phyloP scores from a whole-genome alignment of 2,888 invertebrate species.

The Pomacea canaliculata region DNA sequence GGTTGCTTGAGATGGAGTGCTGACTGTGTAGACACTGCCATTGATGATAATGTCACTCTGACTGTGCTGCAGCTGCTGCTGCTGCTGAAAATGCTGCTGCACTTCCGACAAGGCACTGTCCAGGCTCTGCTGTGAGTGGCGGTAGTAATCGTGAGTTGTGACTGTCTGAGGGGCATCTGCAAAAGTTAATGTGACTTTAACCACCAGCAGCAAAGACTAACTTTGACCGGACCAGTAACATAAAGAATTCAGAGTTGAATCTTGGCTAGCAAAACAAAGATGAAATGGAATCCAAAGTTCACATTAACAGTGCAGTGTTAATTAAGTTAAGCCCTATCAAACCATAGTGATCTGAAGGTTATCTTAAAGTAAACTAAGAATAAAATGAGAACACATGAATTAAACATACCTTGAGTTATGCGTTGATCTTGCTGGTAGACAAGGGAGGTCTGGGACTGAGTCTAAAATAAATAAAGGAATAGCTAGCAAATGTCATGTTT shows the following conservation, averaged over 20 bases:
- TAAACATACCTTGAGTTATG: slow-evolving; percentile 45
- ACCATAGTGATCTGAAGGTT: background rate
- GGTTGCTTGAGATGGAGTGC: background rate
- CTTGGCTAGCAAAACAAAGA: too few relatives aligned
- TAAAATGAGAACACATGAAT: background rate
- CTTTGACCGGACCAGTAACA: too few relatives aligned
- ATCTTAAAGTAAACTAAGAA: background rate
- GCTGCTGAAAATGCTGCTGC: slow-evolving; percentile 21
- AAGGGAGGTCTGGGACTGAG: slow-evolving; percentile 54
- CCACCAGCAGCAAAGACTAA: background rate
- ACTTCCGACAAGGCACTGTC: slow-evolving; percentile 34
- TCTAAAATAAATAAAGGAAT: slow-evolving; percentile 36
- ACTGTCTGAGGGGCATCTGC: slow-evolving; percentile 30
- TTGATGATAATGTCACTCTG: slow-evolving; percentile 6
- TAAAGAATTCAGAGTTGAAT: too few relatives aligned
- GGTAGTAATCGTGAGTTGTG: slow-evolving; percentile 49
- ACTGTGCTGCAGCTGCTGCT: slow-evolving; percentile 24
- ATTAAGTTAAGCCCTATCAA: background rate
- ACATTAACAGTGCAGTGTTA: too few relatives aligned
- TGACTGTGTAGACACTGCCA: slow-evolving; percentile 8
- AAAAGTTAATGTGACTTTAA: background rate
- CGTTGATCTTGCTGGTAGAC: slow-evolving; percentile 49
- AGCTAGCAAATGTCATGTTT: background rate
- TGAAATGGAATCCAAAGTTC: too few relatives aligned
- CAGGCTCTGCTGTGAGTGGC: slow-evolving; percentile 56